Conservation (phyloP, 2,113 vertebrate species). For the Acanthisitta chloris region DNA sequence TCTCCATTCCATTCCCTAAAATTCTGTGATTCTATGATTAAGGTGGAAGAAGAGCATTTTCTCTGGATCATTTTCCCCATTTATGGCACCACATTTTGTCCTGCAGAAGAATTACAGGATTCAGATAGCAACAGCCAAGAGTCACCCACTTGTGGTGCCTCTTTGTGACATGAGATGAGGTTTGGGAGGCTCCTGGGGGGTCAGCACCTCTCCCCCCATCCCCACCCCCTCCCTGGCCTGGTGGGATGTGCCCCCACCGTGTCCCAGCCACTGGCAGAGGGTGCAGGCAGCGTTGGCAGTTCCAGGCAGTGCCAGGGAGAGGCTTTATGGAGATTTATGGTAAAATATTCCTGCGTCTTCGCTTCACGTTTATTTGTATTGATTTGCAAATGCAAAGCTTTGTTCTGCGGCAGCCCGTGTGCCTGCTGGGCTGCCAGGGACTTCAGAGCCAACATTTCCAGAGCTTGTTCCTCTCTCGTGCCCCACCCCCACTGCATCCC, state of each 20-base stretch:
- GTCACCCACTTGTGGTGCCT: not conserved
- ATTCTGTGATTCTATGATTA: no score
- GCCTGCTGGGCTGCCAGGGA: constrained; percentile 38
- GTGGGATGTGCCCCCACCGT: rapidly evolving
- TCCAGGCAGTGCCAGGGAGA: not conserved
- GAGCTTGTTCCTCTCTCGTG: not conserved
- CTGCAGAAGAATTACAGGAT: not conserved
- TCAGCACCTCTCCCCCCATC: not conserved
- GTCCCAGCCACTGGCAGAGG: not conserved
- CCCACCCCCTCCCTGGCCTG: not conserved
- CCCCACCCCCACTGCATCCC: not conserved
- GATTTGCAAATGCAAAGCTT: constrained; percentile 73
- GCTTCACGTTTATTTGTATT: constrained; percentile 73
- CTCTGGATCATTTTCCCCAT: not conserved
- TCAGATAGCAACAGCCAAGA: rapidly evolving
- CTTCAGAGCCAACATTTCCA: not conserved
- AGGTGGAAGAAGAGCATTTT: no score
- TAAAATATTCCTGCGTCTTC: constrained; percentile 60
- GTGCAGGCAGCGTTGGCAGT: not conserved
- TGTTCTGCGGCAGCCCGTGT: constrained; percentile 46
- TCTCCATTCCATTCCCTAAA: no score
- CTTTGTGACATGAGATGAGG: not conserved
- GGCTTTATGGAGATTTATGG: constrained; percentile 63
- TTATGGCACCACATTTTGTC: not conserved
- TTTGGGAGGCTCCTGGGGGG: not conserved